phyloP scores from a whole-genome alignment of 2,888 invertebrate genomes.

The Limnephilus rhombicus region DNA sequence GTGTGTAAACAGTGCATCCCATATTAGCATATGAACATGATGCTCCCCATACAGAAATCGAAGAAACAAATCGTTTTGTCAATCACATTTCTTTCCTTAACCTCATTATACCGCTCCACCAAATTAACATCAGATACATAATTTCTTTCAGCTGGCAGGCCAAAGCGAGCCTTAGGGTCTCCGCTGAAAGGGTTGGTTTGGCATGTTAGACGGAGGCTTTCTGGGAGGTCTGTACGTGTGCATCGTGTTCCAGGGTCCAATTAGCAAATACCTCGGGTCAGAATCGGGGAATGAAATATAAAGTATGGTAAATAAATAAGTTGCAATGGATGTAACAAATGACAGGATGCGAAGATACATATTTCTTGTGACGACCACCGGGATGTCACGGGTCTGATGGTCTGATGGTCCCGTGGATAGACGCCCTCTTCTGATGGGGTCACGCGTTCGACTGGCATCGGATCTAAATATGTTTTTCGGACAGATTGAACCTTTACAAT shows the following conservation, averaged over 20 bases:
- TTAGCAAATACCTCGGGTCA: slow-evolving; percentile 52
- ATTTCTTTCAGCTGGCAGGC: neutral
- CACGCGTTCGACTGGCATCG: neutral
- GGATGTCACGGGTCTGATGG: neutral
- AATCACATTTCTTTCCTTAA: slow-evolving; percentile 56
- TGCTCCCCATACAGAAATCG: slow-evolving; percentile 52
- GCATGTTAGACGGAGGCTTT: neutral
- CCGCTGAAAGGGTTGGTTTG: neutral
- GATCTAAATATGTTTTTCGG: neutral
- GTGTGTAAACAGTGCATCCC: neutral
- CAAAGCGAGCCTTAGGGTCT: neutral
- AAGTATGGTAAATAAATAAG: slow-evolving; percentile 4
- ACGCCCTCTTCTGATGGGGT: neutral
- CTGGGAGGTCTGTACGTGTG: slow-evolving; percentile 55
- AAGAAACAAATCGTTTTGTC: slow-evolving; percentile 59
- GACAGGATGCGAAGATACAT: slow-evolving; percentile 8
- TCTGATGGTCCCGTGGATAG: neutral
- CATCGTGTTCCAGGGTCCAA: slow-evolving; percentile 52
- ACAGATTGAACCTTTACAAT: no score
- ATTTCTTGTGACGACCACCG: slow-evolving; percentile 3
- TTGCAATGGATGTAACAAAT: slow-evolving; percentile 12
- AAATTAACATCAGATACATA: slow-evolving; percentile 44
- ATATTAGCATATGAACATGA: slow-evolving; percentile 37
- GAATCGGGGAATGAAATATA: slow-evolving; percentile 42
- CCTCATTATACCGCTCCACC: slow-evolving; percentile 50